These are phyloP conservation scores for Melanaphis sacchari DNA, from an alignment of 1,140 invertebrate species.

Conservation along the genomic window DNA sequence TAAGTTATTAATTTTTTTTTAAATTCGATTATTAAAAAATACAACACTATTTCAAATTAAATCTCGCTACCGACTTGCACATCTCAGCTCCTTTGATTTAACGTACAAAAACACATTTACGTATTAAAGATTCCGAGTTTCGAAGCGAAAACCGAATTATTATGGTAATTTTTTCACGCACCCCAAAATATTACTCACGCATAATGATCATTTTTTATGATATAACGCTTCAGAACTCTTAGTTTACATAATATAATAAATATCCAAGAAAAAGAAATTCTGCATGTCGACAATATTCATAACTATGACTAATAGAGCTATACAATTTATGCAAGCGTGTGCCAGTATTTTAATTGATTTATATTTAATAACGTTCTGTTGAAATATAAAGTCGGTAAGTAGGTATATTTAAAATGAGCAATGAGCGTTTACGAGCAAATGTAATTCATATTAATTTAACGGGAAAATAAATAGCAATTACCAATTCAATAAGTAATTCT, in stretches of 20 bases:
- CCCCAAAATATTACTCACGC: not conserved
- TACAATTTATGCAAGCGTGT: not conserved
- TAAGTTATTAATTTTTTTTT: too few relatives aligned
- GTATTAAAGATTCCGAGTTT: slow-evolving; percentile 16
- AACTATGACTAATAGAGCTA: not conserved
- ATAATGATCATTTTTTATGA: slow-evolving; percentile 41
- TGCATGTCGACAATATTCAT: not conserved
- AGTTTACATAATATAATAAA: not conserved
- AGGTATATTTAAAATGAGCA: not conserved
- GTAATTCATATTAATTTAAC: not conserved
- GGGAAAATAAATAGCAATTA: not conserved
- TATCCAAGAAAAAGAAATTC: not conserved
- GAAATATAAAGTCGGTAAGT: not conserved
- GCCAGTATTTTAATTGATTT: not conserved
- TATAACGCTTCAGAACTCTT: not conserved
- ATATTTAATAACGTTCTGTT: not conserved
- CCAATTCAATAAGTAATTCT: not conserved
- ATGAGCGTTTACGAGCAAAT: not conserved
- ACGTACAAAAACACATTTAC: not conserved
- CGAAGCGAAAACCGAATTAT: slow-evolving; percentile 39
- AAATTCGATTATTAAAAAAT: too few relatives aligned
- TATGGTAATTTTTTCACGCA: slow-evolving; percentile 36
- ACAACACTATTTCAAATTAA: not conserved
- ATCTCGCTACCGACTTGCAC: not conserved
- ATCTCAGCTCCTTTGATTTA: not conserved